Base-by-base conservation (phyloP, 2,113 vertebrate genomes). In the Tupaia chinensis region DNA sequence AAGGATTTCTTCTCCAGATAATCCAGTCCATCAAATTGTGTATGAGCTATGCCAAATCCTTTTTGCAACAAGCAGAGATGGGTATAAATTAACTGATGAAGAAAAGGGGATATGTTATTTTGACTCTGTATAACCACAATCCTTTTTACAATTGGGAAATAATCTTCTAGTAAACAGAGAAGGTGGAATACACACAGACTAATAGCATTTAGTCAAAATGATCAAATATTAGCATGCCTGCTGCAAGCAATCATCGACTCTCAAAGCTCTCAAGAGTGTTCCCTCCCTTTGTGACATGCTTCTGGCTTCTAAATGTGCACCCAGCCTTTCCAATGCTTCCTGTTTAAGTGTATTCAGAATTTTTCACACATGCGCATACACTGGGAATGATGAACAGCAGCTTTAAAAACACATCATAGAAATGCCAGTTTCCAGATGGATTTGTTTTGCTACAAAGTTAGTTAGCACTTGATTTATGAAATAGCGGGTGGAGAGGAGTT, bases 381-480 rank as follows among this genome's bases (percentile, higher is more conserved):
- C 89, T 5, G 44, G 84, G 95, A 94, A 96, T 78, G 93, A 94
- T 91, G 89, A 97, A 85, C 58, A 93, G 93, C 94, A 89, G 97
- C 94, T 96, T 89, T 87, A 96, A 91, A 94, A 96, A 96, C 97
- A 97, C 93, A 32, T 87, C 27, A 23, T 93, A 93, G 93, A 98
- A 98, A 96, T 97, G 97, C 89, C 97, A 96, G 90, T 98, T 97
- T 97, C 95, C 95, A 97, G 97, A 96, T 97, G 97, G 97, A 94
- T 98, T 97, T 96, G 97, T 97, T 98, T 98, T 97, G 96, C 96
- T 96, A 81, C 83, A 77, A 83, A 93, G 83, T 91, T 96, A 96
- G 93, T 96, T 96, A 96, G 80, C 78, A 87, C 93, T 96, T 82
- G 92, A 96, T 98, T 97, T 89, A 93, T 68, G 96, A 89, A 86